phyloP scores from a whole-genome alignment of 2,797 vertebrate genomes.

The Taeniopygia guttata region DNA sequence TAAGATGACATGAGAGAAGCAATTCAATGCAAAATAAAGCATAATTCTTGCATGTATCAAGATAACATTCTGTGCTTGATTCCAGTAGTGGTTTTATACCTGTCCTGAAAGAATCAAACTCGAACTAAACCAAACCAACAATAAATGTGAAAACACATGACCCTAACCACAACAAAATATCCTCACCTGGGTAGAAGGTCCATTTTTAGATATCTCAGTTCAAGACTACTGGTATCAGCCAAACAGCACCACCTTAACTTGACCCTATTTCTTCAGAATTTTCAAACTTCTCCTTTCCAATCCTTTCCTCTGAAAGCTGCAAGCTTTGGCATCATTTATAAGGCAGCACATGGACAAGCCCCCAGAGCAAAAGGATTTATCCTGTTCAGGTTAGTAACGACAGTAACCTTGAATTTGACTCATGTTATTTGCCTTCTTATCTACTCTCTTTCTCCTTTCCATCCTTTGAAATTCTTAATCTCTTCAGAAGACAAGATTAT shows the following conservation, averaged over 20 bases:
- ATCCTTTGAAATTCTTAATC: not conserved
- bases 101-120: not conserved
- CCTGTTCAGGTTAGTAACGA: not conserved
- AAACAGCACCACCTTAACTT: not conserved
- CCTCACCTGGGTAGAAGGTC: not conserved
- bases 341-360: not conserved
- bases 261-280: not conserved
- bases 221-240: not conserved
- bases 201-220: not conserved
- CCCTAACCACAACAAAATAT: not conserved
- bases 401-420: slow-evolving; percentile 1
- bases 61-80: not conserved
- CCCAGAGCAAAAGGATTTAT: not conserved
- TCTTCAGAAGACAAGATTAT: not conserved
- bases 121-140: not conserved
- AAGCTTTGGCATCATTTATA: not conserved
- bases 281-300: not conserved
- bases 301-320: not conserved
- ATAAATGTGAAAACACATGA: not conserved
- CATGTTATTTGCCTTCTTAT: not conserved
- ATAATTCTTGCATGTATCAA: not conserved
- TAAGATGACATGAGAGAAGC: not conserved
- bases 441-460: not conserved
- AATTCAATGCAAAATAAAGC: not conserved
- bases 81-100: not conserved